A percentile compares a stretch with the other conserved stretches of the same genome.
Evolutionary conservation across 2,888 invertebrate genomes (phyloP).

Genomic region (Leptinotarsa tumamoca): DNA sequence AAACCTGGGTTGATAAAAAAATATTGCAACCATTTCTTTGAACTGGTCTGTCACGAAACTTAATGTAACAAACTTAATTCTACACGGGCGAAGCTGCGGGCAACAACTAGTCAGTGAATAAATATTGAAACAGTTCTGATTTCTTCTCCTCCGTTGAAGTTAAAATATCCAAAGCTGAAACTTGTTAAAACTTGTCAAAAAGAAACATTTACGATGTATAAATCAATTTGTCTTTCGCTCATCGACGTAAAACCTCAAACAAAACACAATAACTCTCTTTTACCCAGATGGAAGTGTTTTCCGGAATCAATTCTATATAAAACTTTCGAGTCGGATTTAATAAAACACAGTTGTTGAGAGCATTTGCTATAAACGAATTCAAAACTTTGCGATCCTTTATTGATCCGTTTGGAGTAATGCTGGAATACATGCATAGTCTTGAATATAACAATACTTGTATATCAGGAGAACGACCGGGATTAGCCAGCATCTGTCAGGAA

Average conservation of each 20-base stretch:
- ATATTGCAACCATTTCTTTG: too few relatives aligned
- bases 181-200: not conserved
- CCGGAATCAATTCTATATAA: constrained; percentile 12
- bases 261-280: constrained; percentile 9
- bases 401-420: constrained; percentile 38
- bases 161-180: not conserved
- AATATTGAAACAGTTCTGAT: too few relatives aligned
- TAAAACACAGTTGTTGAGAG: constrained; percentile 42
- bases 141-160: not conserved
- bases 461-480: constrained; percentile 38
- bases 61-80: too few relatives aligned
- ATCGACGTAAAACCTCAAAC: constrained; percentile 1
- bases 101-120: not conserved
- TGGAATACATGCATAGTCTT: constrained; percentile 39
- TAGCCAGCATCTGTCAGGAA: constrained; percentile 42
- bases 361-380: constrained; percentile 37
- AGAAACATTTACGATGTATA: not conserved
- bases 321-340: constrained; percentile 27
- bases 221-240: constrained; percentile 4
- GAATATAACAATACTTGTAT: constrained; percentile 42
- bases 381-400: constrained; percentile 36
- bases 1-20: too few relatives aligned
- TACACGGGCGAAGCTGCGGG: too few relatives aligned
- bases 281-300: constrained; percentile 8
- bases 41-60: too few relatives aligned